A percentile compares a stretch with the other conserved stretches of the same genome.
phyloP scores from a whole-genome alignment of 2,888 invertebrate species.

The Ornithoptera priamus region DNA sequence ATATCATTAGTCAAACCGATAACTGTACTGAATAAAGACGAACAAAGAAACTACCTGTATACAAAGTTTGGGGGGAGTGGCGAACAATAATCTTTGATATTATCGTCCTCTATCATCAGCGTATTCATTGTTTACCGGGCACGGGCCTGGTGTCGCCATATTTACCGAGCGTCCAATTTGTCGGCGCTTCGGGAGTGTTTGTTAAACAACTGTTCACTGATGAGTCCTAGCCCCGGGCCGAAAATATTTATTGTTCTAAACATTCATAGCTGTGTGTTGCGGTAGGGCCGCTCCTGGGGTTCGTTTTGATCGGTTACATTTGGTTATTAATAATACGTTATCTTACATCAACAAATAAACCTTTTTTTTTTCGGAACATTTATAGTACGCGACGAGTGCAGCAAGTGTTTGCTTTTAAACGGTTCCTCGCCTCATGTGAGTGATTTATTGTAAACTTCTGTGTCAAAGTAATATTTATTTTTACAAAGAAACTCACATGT shows the following conservation, averaged over 20 bases:
- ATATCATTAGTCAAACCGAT: too few species aligned
- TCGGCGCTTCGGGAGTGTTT: slow-evolving; percentile 49
- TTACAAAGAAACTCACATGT: not conserved
- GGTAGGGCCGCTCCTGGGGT: slow-evolving; percentile 31
- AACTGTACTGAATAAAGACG: not conserved
- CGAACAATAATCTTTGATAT: slow-evolving; percentile 19
- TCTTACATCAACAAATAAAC: slow-evolving; percentile 31
- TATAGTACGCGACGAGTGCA: slow-evolving; percentile 6
- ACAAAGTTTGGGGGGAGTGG: slow-evolving; percentile 14
- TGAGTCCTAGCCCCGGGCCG: slow-evolving; percentile 34
- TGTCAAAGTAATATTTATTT: not conserved
- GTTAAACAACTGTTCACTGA: slow-evolving; percentile 48
- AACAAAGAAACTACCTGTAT: slow-evolving; percentile 13
- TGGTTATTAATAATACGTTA: slow-evolving; percentile 34
- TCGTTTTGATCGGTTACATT: slow-evolving; percentile 36
- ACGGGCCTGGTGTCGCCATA: slow-evolving; percentile 21
- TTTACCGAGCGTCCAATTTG: slow-evolving; percentile 49
- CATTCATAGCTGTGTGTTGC: slow-evolving; percentile 39
- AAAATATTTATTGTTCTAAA: slow-evolving; percentile 48
- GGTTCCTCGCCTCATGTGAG: not conserved
- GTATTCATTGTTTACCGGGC: slow-evolving; percentile 26
- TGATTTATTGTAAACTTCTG: slow-evolving; percentile 2
- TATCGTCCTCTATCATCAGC: slow-evolving; percentile 23
- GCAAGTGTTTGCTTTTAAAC: slow-evolving; percentile 10
- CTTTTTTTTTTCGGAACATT: slow-evolving; percentile 18